A percentile compares a stretch with the other conserved stretches of the same genome.
Evolutionary conservation across 1,140 invertebrate genomes (phyloP).

Genomic region (Musca domestica): DNA sequence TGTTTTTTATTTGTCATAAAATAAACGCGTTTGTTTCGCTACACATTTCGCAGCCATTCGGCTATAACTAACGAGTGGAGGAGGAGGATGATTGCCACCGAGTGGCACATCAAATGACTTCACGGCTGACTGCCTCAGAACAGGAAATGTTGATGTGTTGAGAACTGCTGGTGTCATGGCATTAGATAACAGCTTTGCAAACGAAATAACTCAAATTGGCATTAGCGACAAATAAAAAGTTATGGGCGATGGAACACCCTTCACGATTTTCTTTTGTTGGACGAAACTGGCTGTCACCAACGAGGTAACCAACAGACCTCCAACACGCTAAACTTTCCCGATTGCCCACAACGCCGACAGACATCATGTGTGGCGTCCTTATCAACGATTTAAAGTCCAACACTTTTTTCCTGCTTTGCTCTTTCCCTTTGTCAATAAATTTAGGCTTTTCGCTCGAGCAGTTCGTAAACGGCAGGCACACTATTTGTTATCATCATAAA

Average conservation of each 20-base stretch:
- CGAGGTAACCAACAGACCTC: neutral
- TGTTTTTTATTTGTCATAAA: no score
- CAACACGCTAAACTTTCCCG: neutral
- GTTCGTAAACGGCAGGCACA: neutral
- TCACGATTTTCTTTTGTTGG: neutral
- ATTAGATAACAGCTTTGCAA: neutral
- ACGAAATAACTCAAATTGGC: neutral
- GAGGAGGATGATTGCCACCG: no score
- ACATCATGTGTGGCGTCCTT: neutral
- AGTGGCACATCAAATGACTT: no score
- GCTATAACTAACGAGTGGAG: no score
- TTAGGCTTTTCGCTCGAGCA: no score
- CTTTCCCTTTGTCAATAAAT: no score
- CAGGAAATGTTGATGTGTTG: conserved; percentile 12
- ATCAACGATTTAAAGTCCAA: neutral
- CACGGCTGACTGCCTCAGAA: neutral
- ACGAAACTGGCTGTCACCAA: neutral
- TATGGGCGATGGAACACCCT: no score
- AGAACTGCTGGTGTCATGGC: neutral
- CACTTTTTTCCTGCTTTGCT: no score
- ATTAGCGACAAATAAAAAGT: neutral
- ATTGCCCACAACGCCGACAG: neutral
- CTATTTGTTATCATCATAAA: conserved; percentile 11
- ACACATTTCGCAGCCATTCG: no score
- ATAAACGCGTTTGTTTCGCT: no score